These are phyloP conservation scores for Neostethus bicornis DNA, from an alignment of 2,797 vertebrate genomes.

Conservation along the genomic window DNA sequence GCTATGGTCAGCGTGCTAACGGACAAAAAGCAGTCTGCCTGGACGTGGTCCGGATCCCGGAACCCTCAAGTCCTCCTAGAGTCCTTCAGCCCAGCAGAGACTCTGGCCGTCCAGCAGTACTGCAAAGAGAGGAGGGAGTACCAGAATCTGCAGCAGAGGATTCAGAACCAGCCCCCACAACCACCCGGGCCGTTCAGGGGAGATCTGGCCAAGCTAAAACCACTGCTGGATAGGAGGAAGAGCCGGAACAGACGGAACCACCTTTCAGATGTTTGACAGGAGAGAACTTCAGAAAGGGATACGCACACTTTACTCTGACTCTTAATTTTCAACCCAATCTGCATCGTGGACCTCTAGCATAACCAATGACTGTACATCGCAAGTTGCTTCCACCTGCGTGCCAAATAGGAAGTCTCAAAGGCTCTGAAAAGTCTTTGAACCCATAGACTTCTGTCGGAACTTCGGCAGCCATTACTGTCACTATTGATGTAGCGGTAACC, in stretches of 20 bases:
- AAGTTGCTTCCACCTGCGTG: too few species aligned
- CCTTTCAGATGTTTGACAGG: constrained; percentile 82
- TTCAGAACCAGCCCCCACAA: constrained; percentile 77
- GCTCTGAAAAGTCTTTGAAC: too few species aligned
- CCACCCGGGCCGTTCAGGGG: constrained; percentile 80
- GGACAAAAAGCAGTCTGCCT: constrained; percentile 89
- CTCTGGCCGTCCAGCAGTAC: constrained; percentile 92
- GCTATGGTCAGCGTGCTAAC: constrained; percentile 86
- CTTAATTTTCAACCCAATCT: constrained; percentile 15
- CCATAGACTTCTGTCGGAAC: too few species aligned
- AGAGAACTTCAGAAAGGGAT: constrained; percentile 13
- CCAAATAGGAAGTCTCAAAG: too few species aligned
- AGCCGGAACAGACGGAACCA: constrained; percentile 94
- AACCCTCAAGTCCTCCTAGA: constrained; percentile 89
- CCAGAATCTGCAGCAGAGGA: constrained; percentile 78
- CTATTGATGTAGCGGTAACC: too few species aligned
- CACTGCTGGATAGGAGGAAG: constrained; percentile 91
- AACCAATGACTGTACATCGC: too few species aligned
- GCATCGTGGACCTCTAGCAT: constrained; percentile 27
- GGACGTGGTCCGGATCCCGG: constrained; percentile 87
- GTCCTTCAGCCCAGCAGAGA: constrained; percentile 89
- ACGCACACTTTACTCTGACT: constrained; percentile 15
- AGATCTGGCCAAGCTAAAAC: constrained; percentile 94
- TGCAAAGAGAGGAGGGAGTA: constrained; percentile 93
- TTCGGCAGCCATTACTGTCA: too few species aligned